These are phyloP conservation scores for Tuberolachnus salignus DNA, from an alignment of 2,888 invertebrate species.

Conservation along the genomic window DNA sequence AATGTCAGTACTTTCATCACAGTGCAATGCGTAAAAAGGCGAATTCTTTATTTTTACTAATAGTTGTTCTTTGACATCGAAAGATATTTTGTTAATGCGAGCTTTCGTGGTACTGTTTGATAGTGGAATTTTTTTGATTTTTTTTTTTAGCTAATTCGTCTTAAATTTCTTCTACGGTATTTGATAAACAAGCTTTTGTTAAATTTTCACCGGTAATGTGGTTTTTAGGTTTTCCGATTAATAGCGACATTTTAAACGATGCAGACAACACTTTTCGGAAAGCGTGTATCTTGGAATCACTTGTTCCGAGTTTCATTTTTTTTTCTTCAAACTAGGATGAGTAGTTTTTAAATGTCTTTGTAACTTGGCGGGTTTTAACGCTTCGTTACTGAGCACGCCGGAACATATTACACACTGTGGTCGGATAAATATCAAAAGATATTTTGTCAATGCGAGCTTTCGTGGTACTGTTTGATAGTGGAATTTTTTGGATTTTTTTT, in stretches of 20 bases:
- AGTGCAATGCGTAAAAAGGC: constrained; percentile 22
- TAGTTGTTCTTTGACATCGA: constrained; percentile 43
- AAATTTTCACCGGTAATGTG: constrained; percentile 25
- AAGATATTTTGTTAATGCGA: constrained; percentile 36
- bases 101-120: constrained; percentile 24
- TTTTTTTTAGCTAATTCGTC: neutral
- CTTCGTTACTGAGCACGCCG: too few species aligned
- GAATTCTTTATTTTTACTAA: constrained; percentile 14
- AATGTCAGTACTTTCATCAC: constrained; percentile 5
- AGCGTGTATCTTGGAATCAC: too few species aligned
- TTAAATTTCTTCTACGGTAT: neutral
- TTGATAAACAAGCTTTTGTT: neutral
- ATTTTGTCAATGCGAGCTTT: neutral
- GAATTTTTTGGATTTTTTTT: constrained; percentile 41
- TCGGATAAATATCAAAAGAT: neutral
- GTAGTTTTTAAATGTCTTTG: too few species aligned
- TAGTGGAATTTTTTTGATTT: neutral
- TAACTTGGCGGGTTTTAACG: too few species aligned
- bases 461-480: constrained; percentile 20
- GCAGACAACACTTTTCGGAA: too few species aligned
- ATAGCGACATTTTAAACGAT: too few species aligned
- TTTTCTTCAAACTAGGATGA: too few species aligned
- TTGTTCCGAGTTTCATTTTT: too few species aligned
- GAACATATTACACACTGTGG: too few species aligned
- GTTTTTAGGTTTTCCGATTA: constrained; percentile 20